Base-by-base conservation (phyloP, 92 coral and sea anemone genomes). In the Parazoanthus darwini region DNA sequence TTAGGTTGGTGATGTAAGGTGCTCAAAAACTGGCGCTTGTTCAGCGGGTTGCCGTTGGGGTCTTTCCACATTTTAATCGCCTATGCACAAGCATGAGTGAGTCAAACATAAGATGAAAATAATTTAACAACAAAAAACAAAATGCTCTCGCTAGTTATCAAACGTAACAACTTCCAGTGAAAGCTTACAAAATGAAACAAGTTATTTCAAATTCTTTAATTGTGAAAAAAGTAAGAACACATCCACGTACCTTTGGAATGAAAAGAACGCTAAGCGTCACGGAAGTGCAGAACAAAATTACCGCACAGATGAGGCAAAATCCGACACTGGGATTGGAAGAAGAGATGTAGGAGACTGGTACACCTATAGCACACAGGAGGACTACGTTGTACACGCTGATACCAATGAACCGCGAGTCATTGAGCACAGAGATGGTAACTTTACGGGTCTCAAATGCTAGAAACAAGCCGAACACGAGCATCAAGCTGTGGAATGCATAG, bases 311-410 rank as follows among this genome's bases (percentile, higher is more conserved):
- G 46, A 94, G 93, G 23, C 89, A 90, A 66, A 91, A 91, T 22
- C 98, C 95, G 58, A 94, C 88, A 1, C 94, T 88, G 5, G 98
- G 96, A 11, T 93, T 93, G 38, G 90, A 90, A 66, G 88, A 85
- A 2, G 98, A 88, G 46, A 94, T 92, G 48, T 93, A 91, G 2
- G 98, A 94, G 58, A 94, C 91, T 38, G 98, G 98, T 1, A 94
- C 96, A 37, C 98, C 98, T 42, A 94, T 89, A 15, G 96, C 98
- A 70, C 96, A 94, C 78, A 94, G 91, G 37, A 94, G 85, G 23
- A 94, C 98, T 86, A 94, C 98, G 74, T 94, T 94, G 29, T 94
- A 94, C 73, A 94, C 98, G 79, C 98, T 93, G 86, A 94, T 94
- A 8, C 98, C 98, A 71, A 94, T 94, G 82, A 94, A 88, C 78